Conservation (phyloP, 2,797 vertebrate species). For the Chromobotia macracanthus region DNA sequence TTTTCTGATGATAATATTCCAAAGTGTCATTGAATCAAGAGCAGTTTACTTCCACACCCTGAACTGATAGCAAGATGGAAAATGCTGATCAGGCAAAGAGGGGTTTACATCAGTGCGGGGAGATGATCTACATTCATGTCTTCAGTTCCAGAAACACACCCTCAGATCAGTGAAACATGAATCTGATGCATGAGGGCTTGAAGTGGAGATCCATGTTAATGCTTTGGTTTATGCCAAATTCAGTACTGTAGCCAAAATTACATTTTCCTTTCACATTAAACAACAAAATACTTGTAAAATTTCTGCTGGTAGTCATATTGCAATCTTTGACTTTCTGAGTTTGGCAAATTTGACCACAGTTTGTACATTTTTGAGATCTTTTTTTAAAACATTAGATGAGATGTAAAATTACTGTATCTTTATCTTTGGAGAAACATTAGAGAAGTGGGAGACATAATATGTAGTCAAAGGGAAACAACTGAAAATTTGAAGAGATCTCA, state of each 20-base stretch:
- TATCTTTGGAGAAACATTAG: background rate
- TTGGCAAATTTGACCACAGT: background rate
- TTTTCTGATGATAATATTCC: conserved; percentile 30
- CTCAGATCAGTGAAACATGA: conserved; percentile 51
- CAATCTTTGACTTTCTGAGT: background rate
- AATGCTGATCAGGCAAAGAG: conserved; percentile 22
- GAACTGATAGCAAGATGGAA: conserved; percentile 29
- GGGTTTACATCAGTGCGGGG: conserved; percentile 16
- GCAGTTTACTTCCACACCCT: conserved; percentile 24
- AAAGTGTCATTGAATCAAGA: conserved; percentile 12
- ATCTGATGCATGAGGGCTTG: conserved; percentile 39
- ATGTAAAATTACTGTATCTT: background rate
- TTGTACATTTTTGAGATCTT: background rate
- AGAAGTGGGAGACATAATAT: no score
- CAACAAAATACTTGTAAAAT: background rate
- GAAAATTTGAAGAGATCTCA: background rate
- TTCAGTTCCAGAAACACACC: conserved; percentile 52
- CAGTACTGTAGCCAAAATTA: conserved; percentile 31
- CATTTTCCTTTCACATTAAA: conserved; percentile 47
- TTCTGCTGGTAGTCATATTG: no score
- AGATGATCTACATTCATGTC: conserved; percentile 39
- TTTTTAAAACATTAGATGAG: background rate
- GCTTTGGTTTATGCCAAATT: conserved; percentile 32
- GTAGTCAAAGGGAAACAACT: background rate
- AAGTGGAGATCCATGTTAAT: conserved; percentile 26